phyloP scores from a whole-genome alignment of 1,140 invertebrate species.

The Leptinotarsa lineolata region DNA sequence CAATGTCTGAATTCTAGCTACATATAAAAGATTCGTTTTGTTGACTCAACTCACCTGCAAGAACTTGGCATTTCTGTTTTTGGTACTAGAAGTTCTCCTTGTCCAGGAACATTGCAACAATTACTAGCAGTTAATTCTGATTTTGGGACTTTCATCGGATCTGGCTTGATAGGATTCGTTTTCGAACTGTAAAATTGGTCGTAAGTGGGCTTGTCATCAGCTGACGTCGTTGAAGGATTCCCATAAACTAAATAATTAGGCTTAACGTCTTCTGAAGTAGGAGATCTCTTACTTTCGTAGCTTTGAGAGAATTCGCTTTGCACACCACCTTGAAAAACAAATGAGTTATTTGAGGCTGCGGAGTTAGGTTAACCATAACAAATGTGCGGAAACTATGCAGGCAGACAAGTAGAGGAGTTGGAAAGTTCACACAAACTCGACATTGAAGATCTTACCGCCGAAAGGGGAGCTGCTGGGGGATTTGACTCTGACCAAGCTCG shows the following conservation, averaged over 20 bases:
- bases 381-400: not conserved
- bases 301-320: slow-evolving; percentile 47
- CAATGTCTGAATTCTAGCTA: no score
- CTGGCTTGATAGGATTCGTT: slow-evolving; percentile 62
- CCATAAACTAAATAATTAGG: slow-evolving; percentile 50
- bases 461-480: slow-evolving; percentile 38
- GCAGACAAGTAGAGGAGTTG: not conserved
- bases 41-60: slow-evolving; percentile 4
- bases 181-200: slow-evolving; percentile 56
- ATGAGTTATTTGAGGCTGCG: no score
- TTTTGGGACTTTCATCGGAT: slow-evolving; percentile 62
- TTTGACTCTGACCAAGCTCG: slow-evolving; percentile 54
- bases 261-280: slow-evolving; percentile 52
- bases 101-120: slow-evolving; percentile 58
- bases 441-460: slow-evolving; percentile 17
- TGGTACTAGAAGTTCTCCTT: slow-evolving; percentile 64
- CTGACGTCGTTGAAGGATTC: slow-evolving; percentile 35
- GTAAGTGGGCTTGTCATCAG: slow-evolving; percentile 46
- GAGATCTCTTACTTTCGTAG: slow-evolving; percentile 46
- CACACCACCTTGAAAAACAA: slow-evolving; percentile 32
- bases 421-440: not conserved
- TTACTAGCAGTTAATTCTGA: slow-evolving; percentile 58
- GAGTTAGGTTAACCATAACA: not conserved
- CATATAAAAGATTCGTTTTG: no score
- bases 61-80: slow-evolving; percentile 61